Base-by-base conservation (phyloP, 92 coral and sea anemone genomes). In the Heteractis magnifica region DNA sequence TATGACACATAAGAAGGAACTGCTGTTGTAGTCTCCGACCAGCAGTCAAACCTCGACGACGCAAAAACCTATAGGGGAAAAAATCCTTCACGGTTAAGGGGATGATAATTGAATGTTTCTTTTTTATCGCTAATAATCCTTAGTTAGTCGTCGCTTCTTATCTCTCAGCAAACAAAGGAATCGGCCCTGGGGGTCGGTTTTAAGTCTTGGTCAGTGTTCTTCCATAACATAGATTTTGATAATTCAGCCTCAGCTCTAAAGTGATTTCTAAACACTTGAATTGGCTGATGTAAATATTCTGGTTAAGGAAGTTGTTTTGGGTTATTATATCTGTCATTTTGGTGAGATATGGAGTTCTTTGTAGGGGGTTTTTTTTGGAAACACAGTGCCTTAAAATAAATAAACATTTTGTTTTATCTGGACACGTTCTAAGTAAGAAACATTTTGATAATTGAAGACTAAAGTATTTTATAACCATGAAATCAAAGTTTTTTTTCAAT, bases 161-260 rank as follows among this genome's bases (percentile, higher is more conserved):
- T 68, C 73, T 68, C 50, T 0, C 49, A 26, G 50, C 73, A 68
- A 68, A 68, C 73, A 23, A 68, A 68, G 2, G 73, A 21, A 16
- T 20, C 73, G 23, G 49, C 73, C 73, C 73, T 68, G 73, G 73
- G 73, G 73, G 73, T 68, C 73, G 73, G 73, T 68, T 68, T 34
- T 53, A 53, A 12, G 58, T 53, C 58, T 53, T 10, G 73, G 73
- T 26, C 73, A 68, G 49, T 65, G 34, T 12, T 68, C 49, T 68
- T 68, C 49, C 73, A 68, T 53, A 23, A 68, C 21, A 68, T 41
- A 68, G 48, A 26, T 68, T 68, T 26, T 48, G 10, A 21, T 68
- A 11, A 13, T 26, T 21, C 23, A 68, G 73, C 73, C 71, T 68
- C 14, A 11, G 73, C 49, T 12, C 15, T 68, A 68, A 68, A 68